Conservation (phyloP, 2,888 invertebrate genomes). For the Eupithecia insigniata region DNA sequence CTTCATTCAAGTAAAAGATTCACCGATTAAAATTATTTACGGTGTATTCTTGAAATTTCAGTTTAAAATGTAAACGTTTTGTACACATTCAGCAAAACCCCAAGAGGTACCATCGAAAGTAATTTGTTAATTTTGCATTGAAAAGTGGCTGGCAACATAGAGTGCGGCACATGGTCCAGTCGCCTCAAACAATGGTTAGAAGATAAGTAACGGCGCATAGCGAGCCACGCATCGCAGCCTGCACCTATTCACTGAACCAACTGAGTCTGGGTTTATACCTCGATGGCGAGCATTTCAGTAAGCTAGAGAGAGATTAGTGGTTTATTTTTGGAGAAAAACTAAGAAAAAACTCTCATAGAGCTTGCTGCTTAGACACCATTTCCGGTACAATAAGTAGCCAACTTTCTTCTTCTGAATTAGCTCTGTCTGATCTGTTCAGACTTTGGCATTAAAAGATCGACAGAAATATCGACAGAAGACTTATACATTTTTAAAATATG, state of each 20-base stretch:
- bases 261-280: background rate
- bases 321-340: background rate
- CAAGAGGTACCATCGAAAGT: background rate
- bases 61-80: background rate
- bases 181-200: background rate
- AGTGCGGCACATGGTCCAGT: background rate
- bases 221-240: background rate
- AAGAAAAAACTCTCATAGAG: background rate
- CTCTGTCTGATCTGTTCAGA: too few species aligned
- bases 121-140: background rate
- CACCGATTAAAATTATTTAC: background rate
- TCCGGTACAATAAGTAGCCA: background rate
- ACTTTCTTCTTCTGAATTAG: background rate
- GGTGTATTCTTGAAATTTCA: background rate
- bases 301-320: background rate
- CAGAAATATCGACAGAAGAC: too few species aligned
- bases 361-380: background rate
- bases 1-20: background rate
- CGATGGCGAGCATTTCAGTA: background rate
- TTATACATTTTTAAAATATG: too few species aligned
- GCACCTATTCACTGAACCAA: background rate
- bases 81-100: background rate
- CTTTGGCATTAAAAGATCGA: too few species aligned
- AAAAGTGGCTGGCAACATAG: background rate
- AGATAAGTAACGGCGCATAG: background rate